Conservation (phyloP, 2,797 vertebrate genomes). For the Sciurus vulgaris region DNA sequence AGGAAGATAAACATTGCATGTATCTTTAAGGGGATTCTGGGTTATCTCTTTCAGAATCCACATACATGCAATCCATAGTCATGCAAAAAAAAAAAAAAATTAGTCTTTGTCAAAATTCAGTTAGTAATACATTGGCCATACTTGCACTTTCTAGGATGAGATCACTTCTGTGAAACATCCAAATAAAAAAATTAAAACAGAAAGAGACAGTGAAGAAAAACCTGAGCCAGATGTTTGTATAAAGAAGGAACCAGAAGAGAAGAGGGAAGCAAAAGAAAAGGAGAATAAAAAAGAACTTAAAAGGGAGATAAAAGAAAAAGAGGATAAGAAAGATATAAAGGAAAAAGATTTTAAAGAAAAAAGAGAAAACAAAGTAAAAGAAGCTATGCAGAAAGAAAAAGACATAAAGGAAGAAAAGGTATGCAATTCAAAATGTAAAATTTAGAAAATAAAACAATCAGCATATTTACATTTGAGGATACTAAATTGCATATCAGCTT, state of each 20-base stretch:
- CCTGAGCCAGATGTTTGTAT: constrained; percentile 89
- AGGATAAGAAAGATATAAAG: constrained; percentile 92
- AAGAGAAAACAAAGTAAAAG: constrained; percentile 92
- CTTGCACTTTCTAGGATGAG: constrained; percentile 91
- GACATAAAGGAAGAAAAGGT: constrained; percentile 93
- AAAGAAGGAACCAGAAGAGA: constrained; percentile 93
- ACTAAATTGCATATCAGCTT: not conserved
- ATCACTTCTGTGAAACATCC: constrained; percentile 89
- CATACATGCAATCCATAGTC: constrained; percentile 53
- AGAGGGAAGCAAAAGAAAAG: constrained; percentile 91
- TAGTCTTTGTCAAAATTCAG: constrained; percentile 66
- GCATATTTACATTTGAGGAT: constrained; percentile 59
- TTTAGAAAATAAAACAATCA: constrained; percentile 60
- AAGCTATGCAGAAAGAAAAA: constrained; percentile 92
- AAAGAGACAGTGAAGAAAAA: constrained; percentile 91
- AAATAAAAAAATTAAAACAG: constrained; percentile 91
- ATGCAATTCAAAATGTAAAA: constrained; percentile 79
- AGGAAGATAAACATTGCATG: constrained; percentile 53
- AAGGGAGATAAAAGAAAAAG: constrained; percentile 93
- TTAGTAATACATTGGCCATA: constrained; percentile 83
- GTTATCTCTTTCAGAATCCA: constrained; percentile 67
- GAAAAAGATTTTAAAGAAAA: constrained; percentile 94
- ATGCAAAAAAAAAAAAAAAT: not conserved
- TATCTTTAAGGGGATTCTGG: constrained; percentile 64
- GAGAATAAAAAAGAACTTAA: constrained; percentile 93